Percentiles rank a stretch among this genome's conserved stretches.
Evolutionary conservation across 2,113 vertebrate genomes (phyloP).

Genomic region (Platysternon megacephalum): DNA sequence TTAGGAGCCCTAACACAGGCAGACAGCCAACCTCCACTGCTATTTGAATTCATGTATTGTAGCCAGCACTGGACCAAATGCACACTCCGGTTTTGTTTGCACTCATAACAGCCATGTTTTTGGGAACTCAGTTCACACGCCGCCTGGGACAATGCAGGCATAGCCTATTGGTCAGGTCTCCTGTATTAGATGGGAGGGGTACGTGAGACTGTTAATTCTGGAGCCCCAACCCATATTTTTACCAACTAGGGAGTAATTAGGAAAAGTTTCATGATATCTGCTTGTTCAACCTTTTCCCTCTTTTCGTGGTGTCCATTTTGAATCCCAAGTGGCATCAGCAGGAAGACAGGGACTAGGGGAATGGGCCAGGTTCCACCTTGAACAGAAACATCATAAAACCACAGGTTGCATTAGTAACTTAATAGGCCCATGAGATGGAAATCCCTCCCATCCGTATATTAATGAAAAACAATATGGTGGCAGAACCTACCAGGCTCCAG

Average conservation of each 20-base stretch:
- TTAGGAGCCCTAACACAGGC: no score
- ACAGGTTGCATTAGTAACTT: not conserved
- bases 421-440: not conserved
- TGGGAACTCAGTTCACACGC: not conserved
- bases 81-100: not conserved
- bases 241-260: not conserved
- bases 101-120: not conserved
- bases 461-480: not conserved
- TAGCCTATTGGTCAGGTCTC: not conserved
- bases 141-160: not conserved
- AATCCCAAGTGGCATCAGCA: not conserved
- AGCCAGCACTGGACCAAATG: not conserved
- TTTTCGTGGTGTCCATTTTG: no score
- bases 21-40: not conserved
- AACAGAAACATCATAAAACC: not conserved
- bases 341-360: not conserved
- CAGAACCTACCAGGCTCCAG: not conserved
- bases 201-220: not conserved
- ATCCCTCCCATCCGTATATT: not conserved
- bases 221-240: not conserved
- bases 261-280: not conserved
- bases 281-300: not conserved
- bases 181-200: not conserved
- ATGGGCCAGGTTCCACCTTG: not conserved
- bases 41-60: not conserved